Conservation (phyloP, 2,113 vertebrate genomes). For the Toxotes jaculatrix region DNA sequence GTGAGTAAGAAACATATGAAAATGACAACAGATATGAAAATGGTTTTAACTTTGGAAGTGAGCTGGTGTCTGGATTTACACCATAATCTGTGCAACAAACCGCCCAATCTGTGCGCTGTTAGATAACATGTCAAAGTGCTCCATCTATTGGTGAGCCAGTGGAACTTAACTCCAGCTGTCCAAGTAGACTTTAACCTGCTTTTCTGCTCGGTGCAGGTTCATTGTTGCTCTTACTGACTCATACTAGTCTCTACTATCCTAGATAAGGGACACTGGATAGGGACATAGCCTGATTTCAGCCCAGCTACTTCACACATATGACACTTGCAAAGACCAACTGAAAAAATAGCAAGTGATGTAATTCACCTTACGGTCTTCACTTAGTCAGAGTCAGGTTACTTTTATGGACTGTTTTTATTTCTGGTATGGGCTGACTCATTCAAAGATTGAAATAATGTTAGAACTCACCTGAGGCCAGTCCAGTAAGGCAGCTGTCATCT, state of each 20-base stretch:
- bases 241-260: slow-evolving; percentile 45
- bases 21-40: neutral
- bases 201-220: slow-evolving; percentile 37
- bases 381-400: neutral
- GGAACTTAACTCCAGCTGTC: slow-evolving; percentile 30
- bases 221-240: slow-evolving; percentile 33
- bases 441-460: neutral
- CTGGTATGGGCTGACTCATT: neutral
- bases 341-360: neutral
- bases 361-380: neutral
- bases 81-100: neutral
- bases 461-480: slow-evolving; percentile 92
- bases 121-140: neutral
- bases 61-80: neutral
- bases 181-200: slow-evolving; percentile 43
- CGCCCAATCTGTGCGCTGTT: neutral
- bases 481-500: slow-evolving; percentile 92
- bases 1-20: neutral
- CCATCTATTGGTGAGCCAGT: slow-evolving; percentile 35
- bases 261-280: slow-evolving; percentile 49
- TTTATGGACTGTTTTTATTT: neutral
- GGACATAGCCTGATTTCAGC: neutral
- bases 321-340: neutral
- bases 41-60: neutral
- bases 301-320: neutral